These are phyloP conservation scores for Ichneumoninae sp. DNA, from an alignment of 2,888 invertebrate species.

Conservation along the genomic window DNA sequence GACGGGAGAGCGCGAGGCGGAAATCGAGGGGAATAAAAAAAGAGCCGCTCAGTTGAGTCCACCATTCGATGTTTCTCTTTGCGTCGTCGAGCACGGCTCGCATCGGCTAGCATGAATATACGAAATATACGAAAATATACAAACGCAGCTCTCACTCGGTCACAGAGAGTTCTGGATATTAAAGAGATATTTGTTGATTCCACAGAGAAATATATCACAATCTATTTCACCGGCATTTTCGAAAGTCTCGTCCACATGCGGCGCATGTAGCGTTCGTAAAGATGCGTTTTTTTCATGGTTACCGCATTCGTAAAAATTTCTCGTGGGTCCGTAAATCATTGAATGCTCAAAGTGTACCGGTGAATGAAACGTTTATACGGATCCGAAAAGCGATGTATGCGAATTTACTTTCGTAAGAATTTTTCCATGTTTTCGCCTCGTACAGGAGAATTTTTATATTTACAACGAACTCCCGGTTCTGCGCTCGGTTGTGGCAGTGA, in stretches of 20 bases:
- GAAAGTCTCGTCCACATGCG: neutral
- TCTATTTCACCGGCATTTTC: neutral
- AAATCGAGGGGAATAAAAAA: slow-evolving; percentile 38
- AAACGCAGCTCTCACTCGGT: neutral
- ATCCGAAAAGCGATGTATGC: slow-evolving; percentile 36
- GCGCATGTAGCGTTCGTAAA: neutral
- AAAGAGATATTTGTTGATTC: slow-evolving; percentile 39
- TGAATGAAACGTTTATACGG: slow-evolving; percentile 47
- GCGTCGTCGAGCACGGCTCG: slow-evolving; percentile 30
- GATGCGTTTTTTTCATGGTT: neutral
- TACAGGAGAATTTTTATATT: slow-evolving; percentile 22
- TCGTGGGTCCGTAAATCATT: slow-evolving; percentile 44
- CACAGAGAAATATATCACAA: slow-evolving; percentile 24
- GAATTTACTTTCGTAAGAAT: slow-evolving; percentile 53
- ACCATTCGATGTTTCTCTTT: slow-evolving; percentile 56
- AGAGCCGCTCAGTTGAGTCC: slow-evolving; percentile 35
- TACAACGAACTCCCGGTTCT: neutral
- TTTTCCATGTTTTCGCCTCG: slow-evolving; percentile 42
- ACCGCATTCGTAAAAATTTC: slow-evolving; percentile 6
- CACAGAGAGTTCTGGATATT: neutral
- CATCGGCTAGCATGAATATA: slow-evolving; percentile 1
- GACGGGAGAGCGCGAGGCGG: slow-evolving; percentile 1
- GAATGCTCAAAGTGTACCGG: slow-evolving; percentile 6
- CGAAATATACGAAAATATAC: slow-evolving; percentile 35
- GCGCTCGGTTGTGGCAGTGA: slow-evolving; percentile 7